A percentile compares a stretch with the other conserved stretches of the same genome.
Evolutionary conservation across 2,888 invertebrate species (phyloP).

Genomic region (Chaitophorus viminalis): DNA sequence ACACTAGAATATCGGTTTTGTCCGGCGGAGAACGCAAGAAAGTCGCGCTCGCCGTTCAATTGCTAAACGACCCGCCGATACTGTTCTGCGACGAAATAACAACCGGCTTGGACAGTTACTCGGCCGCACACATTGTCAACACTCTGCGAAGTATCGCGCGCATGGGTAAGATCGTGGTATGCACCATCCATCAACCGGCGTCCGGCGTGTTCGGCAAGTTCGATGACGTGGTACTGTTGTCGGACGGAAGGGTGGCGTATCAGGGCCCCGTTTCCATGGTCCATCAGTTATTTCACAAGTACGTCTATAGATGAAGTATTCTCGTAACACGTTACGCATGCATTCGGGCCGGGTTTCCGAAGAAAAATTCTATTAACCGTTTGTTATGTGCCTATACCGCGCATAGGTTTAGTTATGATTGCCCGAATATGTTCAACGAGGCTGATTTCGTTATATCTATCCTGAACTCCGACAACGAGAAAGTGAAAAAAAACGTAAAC

Average conservation of each 20-base stretch:
- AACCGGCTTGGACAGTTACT: conserved; percentile 90
- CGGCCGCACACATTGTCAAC: conserved; percentile 82
- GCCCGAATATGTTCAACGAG: conserved; percentile 50
- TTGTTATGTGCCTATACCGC: no score
- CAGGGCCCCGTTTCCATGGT: conserved; percentile 60
- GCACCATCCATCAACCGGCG: conserved; percentile 63
- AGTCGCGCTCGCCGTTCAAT: conserved; percentile 85
- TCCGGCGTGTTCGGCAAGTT: conserved; percentile 63
- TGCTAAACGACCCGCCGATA: conserved; percentile 87
- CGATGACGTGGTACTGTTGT: conserved; percentile 60
- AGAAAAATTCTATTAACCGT: no score
- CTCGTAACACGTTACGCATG: not conserved
- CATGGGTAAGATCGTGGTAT: conserved; percentile 62
- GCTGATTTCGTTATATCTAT: conserved; percentile 46
- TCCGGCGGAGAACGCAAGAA: conserved; percentile 92
- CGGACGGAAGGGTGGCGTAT: conserved; percentile 60
- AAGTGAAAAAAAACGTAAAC: conserved; percentile 8
- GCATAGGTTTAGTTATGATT: conserved; percentile 33
- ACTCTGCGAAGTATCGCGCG: conserved; percentile 74
- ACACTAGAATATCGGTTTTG: conserved; percentile 78
- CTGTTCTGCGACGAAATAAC: conserved; percentile 95
- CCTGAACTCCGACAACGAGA: conserved; percentile 28
- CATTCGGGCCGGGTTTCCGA: not conserved
- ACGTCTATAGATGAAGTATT: not conserved
- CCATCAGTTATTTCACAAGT: conserved; percentile 38